A percentile compares a stretch with the other conserved stretches of the same genome.
These are phyloP conservation scores for Stenchaetothrips biformis DNA, from an alignment of 2,888 invertebrate species.

Conservation along the genomic window DNA sequence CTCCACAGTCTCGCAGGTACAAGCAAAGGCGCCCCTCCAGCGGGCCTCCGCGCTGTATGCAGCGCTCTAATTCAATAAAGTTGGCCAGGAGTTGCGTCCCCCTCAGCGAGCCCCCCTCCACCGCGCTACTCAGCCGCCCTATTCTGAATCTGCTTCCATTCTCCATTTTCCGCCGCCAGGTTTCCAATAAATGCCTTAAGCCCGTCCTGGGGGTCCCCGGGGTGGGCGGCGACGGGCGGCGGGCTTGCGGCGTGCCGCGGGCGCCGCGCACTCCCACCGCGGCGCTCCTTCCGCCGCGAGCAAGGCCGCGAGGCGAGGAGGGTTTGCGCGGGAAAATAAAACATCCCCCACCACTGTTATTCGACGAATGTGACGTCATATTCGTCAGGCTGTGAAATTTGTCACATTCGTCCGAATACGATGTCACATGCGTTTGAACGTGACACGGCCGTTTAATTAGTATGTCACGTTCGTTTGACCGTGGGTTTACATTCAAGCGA, in stretches of 20 bases:
- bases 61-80: slow-evolving; percentile 12
- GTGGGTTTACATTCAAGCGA: too few relatives aligned
- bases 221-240: not conserved
- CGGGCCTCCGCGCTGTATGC: not conserved
- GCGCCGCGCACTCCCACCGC: not conserved
- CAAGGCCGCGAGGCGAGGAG: too few relatives aligned
- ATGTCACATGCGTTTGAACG: too few relatives aligned
- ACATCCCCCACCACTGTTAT: too few relatives aligned
- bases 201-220: not conserved
- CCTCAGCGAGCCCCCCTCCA: not conserved
- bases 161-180: not conserved
- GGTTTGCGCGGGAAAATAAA: too few relatives aligned
- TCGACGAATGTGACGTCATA: too few relatives aligned
- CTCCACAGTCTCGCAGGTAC: not conserved
- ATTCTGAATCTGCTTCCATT: not conserved
- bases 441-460: too few relatives aligned
- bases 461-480: too few relatives aligned
- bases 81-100: not conserved
- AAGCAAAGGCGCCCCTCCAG: not conserved
- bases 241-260: not conserved
- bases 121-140: not conserved
- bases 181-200: not conserved
- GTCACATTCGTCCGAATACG: too few relatives aligned
- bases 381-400: too few relatives aligned
- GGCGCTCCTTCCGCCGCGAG: not conserved